These are phyloP conservation scores for Spinus pinus DNA, from an alignment of 2,797 vertebrate genomes.

Conservation along the genomic window DNA sequence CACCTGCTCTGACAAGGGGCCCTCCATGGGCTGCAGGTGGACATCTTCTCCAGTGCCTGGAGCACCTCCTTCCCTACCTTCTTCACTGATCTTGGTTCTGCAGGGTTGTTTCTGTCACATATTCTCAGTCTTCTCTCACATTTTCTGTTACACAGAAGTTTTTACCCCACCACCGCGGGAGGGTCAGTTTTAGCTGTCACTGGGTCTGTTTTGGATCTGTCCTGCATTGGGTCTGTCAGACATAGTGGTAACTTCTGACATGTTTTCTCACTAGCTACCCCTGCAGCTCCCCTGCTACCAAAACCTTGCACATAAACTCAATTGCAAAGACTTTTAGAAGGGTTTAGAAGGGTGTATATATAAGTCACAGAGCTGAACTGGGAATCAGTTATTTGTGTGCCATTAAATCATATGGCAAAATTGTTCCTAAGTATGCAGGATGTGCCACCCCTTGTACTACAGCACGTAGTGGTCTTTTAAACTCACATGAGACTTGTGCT, in stretches of 20 bases:
- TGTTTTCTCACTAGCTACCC: neutral
- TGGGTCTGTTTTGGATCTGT: rapidly evolving
- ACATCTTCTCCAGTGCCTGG: neutral
- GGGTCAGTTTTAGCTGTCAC: neutral
- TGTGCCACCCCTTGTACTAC: rapidly evolving
- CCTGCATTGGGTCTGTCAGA: rapidly evolving
- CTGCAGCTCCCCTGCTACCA: rapidly evolving
- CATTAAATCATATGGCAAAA: neutral
- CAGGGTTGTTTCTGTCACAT: neutral
- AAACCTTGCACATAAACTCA: neutral
- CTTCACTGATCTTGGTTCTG: neutral
- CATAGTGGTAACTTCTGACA: neutral
- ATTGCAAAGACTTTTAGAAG: neutral
- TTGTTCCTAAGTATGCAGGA: rapidly evolving
- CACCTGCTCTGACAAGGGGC: neutral
- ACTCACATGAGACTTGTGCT: neutral
- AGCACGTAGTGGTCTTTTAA: neutral
- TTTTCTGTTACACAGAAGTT: neutral
- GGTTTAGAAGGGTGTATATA: neutral
- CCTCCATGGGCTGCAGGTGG: neutral
- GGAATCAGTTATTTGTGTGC: neutral
- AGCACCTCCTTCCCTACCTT: neutral
- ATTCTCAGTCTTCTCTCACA: neutral
- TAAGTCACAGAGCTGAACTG: neutral
- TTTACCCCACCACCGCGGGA: rapidly evolving